A percentile compares a stretch with the other conserved stretches of the same genome.
These are phyloP conservation scores for Heterohyrax brucei DNA, from an alignment of 2,797 vertebrate species.

Conservation along the genomic window DNA sequence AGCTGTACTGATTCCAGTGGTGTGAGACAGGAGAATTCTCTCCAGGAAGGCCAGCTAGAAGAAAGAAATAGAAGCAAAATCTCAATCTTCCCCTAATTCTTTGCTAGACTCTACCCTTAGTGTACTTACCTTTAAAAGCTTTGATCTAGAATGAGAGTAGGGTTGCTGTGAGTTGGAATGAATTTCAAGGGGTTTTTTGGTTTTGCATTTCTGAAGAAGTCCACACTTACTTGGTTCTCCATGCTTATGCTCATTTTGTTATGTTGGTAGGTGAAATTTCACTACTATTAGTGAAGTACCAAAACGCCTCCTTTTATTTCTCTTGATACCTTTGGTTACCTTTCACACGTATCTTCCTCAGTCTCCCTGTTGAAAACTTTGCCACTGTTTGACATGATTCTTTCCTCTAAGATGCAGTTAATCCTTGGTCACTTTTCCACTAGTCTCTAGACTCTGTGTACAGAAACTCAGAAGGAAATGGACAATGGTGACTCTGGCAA, in stretches of 20 bases:
- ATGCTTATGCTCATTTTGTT: slow-evolving; percentile 45
- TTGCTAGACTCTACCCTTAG: background rate
- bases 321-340: background rate
- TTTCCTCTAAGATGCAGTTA: background rate
- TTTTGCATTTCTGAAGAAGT: slow-evolving; percentile 16
- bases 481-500: background rate
- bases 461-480: background rate
- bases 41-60: background rate
- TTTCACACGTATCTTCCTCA: background rate
- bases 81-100: slow-evolving; percentile 27
- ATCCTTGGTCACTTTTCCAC: background rate
- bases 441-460: background rate
- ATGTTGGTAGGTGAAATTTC: slow-evolving; percentile 52
- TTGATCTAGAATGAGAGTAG: slow-evolving; percentile 73
- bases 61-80: background rate
- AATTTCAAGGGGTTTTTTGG: too few relatives aligned
- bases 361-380: background rate
- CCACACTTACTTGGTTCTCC: background rate
- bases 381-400: background rate
- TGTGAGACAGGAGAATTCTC: slow-evolving; percentile 20
- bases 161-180: too few relatives aligned
- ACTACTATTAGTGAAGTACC: background rate
- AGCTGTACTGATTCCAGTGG: slow-evolving; percentile 32
- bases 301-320: background rate
- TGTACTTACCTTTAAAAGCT: slow-evolving; percentile 78